These are phyloP conservation scores for Frankliniella fusca DNA, from an alignment of 2,888 invertebrate genomes.

Conservation along the genomic window DNA sequence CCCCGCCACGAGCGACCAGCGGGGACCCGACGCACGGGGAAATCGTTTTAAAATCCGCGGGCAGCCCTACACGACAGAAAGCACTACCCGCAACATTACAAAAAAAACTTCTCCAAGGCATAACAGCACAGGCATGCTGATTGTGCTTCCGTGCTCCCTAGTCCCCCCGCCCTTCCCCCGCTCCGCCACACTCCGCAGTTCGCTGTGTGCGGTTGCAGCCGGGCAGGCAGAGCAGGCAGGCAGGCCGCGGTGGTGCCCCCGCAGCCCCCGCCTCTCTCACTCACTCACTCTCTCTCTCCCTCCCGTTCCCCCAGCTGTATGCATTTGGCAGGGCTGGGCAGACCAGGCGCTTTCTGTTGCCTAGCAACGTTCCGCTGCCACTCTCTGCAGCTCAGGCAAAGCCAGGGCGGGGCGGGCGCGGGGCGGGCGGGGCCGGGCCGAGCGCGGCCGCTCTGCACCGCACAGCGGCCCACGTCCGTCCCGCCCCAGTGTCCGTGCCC, in stretches of 20 bases:
- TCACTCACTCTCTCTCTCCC: background rate
- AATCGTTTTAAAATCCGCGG: background rate
- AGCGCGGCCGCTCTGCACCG: background rate
- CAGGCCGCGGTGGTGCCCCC: background rate
- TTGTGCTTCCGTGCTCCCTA: too few relatives aligned
- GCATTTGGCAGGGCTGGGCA: background rate
- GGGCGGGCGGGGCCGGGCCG: background rate
- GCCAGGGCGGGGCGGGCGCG: background rate
- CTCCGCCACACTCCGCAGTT: too few relatives aligned
- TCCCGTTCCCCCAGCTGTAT: background rate
- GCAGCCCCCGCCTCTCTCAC: background rate
- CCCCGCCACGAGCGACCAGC: background rate
- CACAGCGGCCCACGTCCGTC: background rate
- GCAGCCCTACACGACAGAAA: background rate
- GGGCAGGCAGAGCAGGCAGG: too few relatives aligned
- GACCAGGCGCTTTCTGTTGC: background rate
- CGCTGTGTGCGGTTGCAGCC: too few relatives aligned
- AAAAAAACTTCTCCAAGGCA: too few relatives aligned
- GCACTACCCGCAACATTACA: too few relatives aligned
- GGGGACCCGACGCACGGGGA: background rate
- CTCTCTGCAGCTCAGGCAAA: background rate
- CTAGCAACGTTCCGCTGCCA: background rate
- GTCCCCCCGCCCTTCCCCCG: too few relatives aligned
- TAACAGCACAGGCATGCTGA: too few relatives aligned
- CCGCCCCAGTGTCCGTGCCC: background rate